These are phyloP conservation scores for Criorhina ranunculi DNA, from an alignment of 2,888 invertebrate species.

Conservation along the genomic window DNA sequence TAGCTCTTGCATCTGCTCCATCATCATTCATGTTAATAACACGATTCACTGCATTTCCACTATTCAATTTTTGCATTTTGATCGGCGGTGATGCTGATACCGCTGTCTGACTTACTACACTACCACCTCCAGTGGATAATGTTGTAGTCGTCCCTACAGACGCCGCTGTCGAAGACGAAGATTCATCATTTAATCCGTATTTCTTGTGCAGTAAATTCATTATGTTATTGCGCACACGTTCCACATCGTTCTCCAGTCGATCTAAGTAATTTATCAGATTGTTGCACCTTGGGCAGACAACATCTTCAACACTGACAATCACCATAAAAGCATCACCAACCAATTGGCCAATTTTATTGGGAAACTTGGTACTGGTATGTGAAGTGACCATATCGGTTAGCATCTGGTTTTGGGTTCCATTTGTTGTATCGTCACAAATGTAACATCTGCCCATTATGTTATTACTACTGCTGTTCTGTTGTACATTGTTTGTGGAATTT, in stretches of 20 bases:
- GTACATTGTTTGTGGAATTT: conserved; percentile 75
- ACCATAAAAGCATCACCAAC: conserved; percentile 85
- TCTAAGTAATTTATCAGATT: conserved; percentile 85
- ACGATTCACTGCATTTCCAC: conserved; percentile 79
- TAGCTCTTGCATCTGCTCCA: conserved; percentile 77
- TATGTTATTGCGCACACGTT: conserved; percentile 83
- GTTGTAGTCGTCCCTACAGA: conserved; percentile 46
- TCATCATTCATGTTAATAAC: conserved; percentile 79
- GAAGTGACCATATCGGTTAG: conserved; percentile 83
- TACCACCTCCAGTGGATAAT: conserved; percentile 34
- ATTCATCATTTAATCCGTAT: conserved; percentile 83
- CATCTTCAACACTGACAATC: conserved; percentile 84
- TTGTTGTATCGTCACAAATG: conserved; percentile 84
- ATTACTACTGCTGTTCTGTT: conserved; percentile 77
- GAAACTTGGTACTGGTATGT: conserved; percentile 84
- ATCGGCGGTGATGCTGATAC: conserved; percentile 81
- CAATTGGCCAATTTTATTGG: conserved; percentile 85
- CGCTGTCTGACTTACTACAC: conserved; percentile 56
- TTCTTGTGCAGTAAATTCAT: conserved; percentile 84
- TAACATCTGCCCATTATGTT: conserved; percentile 82
- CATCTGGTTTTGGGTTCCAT: conserved; percentile 80
- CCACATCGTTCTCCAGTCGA: conserved; percentile 85
- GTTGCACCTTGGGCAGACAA: conserved; percentile 84
- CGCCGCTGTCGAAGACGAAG: conserved; percentile 76
- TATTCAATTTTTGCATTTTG: conserved; percentile 83